Evolutionary conservation across 2,888 invertebrate genomes (phyloP).

Genomic region (Scelioninae gen. 2): DNA sequence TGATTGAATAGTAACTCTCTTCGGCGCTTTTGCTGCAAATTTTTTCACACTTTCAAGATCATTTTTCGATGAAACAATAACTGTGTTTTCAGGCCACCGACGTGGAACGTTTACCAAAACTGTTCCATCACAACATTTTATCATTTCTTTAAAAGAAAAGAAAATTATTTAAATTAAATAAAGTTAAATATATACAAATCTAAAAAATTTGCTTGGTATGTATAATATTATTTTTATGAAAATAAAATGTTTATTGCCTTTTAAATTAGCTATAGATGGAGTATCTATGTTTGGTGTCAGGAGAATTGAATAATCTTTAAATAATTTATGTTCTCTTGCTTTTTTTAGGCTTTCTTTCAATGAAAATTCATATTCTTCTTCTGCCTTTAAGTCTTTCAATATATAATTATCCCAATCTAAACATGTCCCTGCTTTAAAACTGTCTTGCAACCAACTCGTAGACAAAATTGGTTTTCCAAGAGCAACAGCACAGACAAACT

Average conservation of each 20-base stretch:
- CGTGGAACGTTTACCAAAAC: constrained; percentile 68
- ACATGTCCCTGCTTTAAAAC: constrained; percentile 73
- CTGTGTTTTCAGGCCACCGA: constrained; percentile 69
- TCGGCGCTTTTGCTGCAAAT: constrained; percentile 72
- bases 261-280: constrained; percentile 76
- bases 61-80: constrained; percentile 75
- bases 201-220: no score
- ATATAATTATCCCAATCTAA: constrained; percentile 74
- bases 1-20: constrained; percentile 74
- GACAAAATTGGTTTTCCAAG: constrained; percentile 77
- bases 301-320: constrained; percentile 75
- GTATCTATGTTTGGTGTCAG: constrained; percentile 76
- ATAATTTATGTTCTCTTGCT: constrained; percentile 71
- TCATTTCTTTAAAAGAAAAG: constrained; percentile 72
- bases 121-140: constrained; percentile 76
- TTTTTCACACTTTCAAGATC: constrained; percentile 74
- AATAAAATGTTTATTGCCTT: constrained; percentile 71
- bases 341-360: constrained; percentile 74
- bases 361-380: constrained; percentile 76
- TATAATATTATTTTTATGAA: background rate
- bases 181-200: background rate
- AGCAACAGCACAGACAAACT: constrained; percentile 78
- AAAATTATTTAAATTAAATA: constrained; percentile 14
- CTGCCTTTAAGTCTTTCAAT: constrained; percentile 75
- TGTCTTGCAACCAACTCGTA: constrained; percentile 76